Base-by-base conservation (phyloP, 2,113 vertebrate genomes). In the Anguilla rostrata region DNA sequence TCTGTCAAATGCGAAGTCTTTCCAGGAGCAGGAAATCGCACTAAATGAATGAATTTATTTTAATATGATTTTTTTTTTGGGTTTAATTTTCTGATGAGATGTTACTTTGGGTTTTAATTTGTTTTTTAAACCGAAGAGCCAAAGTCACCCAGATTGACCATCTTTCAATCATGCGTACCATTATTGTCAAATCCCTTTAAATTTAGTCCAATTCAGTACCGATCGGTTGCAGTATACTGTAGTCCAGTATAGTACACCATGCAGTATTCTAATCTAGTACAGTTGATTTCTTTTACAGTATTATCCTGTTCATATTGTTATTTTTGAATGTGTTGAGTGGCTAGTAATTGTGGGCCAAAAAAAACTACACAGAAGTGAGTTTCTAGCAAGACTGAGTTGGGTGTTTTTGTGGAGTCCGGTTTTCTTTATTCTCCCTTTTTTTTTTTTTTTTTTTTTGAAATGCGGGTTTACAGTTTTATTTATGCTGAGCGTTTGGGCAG, bases 391-490 rank as follows among this genome's bases (percentile, higher is more conserved):
- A 81, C 56, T 39, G 8, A 86, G 29, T 86, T 46, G 29, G 71
- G 71, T 2, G 63, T 87, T 87, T 87, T 87, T 87, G 43, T n/a
- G 78, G 46, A 34, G 71, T 91, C 88, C 89, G 1, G 39, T 71
- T 87, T 83, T 89, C 87, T 66, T 34, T 90, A 89, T 88, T 7
- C 85, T 88, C 88, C 92, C 92, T 89, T 89, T 91, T 84, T 34
- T 46, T 34, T 87, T 81, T 39, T 49, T 78, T 49, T 16, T 22
- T 53, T 49, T 15, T 26, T 57, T n/a, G 20, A 57, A n/a, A 80
- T n/a, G 46, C 43, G 29, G 43, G 49, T 78, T 56, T 60, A 79
- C 34, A 39, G 16, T 85, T 16, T 78, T 60, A n/a, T 56, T 39
- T 83, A 43, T 83, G 46, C 29, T 2, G 53, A 57, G 9, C 39